phyloP scores from a whole-genome alignment of 2,797 vertebrate genomes.

The Bryconaethiops microstoma region DNA sequence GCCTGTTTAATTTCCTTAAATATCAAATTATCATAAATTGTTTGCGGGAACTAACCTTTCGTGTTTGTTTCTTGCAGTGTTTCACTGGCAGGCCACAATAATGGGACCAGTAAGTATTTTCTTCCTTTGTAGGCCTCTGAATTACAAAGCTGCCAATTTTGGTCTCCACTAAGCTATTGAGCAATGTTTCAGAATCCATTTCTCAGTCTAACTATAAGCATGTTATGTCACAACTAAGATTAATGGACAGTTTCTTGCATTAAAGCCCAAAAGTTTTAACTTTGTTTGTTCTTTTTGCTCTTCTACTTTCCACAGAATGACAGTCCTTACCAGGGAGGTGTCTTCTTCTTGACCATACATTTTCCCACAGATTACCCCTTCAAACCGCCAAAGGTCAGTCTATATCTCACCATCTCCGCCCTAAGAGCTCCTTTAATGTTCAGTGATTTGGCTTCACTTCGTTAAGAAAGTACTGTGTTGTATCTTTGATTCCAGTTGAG shows the following conservation, averaged over 20 bases:
- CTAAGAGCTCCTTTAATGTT: background rate
- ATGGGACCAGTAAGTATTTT: slow-evolving; percentile 82
- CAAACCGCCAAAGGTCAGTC: slow-evolving; percentile 85
- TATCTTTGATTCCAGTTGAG: background rate
- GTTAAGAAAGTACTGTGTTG: background rate
- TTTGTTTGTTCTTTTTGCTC: slow-evolving; percentile 57
- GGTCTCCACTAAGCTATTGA: background rate
- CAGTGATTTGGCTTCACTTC: background rate
- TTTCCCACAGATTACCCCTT: slow-evolving; percentile 88
- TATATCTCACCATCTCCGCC: background rate
- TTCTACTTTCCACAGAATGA: slow-evolving; percentile 73
- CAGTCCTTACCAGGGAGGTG: slow-evolving; percentile 86
- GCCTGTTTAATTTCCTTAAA: background rate
- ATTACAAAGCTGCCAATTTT: background rate
- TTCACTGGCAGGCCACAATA: slow-evolving; percentile 86
- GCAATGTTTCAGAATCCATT: background rate
- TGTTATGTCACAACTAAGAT: background rate
- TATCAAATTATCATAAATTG: background rate
- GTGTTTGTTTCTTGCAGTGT: slow-evolving; percentile 71
- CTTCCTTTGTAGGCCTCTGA: background rate
- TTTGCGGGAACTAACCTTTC: background rate
- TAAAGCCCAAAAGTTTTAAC: background rate
- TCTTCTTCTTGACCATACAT: slow-evolving; percentile 88
- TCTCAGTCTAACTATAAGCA: background rate
- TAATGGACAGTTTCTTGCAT: background rate